Evolutionary conservation across 2,888 invertebrate species (phyloP), one percentile per base, ranked within the genome.

Genomic region (Parapristionchus giblindavisi): DNA sequence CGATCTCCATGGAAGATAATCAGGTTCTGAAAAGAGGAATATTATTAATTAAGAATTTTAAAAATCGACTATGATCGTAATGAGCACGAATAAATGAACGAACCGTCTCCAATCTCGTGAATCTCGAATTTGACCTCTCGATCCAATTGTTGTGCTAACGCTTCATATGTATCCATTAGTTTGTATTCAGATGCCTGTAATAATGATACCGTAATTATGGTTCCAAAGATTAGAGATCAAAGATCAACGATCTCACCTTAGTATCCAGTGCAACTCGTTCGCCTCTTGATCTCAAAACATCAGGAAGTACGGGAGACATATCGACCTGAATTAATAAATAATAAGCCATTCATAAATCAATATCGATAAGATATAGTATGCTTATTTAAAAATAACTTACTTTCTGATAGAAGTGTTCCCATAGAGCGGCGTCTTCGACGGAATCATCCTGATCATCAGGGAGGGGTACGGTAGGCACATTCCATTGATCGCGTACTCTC

Each of bases 21-120:
- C 68, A 24, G 68, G 68, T 36, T 68, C 68, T 68, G 68, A 1
- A 68, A 68, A 17, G 6, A 3, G 4, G 8, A 17, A 60, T 8
- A n/a, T 71, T 73, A 48, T 65, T 4, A 38, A 8, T 27, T 34
- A 65, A 40, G 21, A 32, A 65, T 38, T 66, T 29, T 48, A 21
- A 8, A 48, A n/a, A 5, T 3, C 48, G 17, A 48, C 24, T 68
- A 8, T 68, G 21, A 6, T 29, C 51, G 36, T n/a, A 74, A 65
- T 29, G 60, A 56, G 36, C 52, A 75, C 32, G 24, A 29, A 65
- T n/a, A 3, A 21, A 48, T 2, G 2, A 68, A 51, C 78, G 61
- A 11, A 82, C 82, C 80, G 75, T 83, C 83, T 68, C 81, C 81
- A 72, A 83, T 83, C 40, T 83, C 83, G 63, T 83, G 83, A 68